Evolutionary conservation across 2,113 vertebrate genomes (phyloP), one percentile per base, ranked within the genome.

Genomic region (Tetraodon nigroviridis): DNA sequence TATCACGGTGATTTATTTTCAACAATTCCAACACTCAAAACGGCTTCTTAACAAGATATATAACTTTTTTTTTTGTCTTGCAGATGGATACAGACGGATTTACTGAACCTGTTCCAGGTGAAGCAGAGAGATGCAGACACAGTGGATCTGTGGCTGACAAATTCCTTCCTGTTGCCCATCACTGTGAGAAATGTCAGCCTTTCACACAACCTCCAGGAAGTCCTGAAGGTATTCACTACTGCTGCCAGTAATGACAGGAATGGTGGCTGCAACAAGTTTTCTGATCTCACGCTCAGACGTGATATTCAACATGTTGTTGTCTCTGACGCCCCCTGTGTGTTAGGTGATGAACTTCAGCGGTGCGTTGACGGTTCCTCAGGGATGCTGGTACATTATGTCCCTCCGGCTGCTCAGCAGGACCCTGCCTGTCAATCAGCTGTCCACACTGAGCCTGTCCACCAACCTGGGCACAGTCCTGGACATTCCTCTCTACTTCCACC

Each of bases 341-440:
- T 87, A 99, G 96, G 86, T 96, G 81, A 73, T 91, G 82, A 94
- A 95, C 87, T 94, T 97, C 56, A 92, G 84, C 17, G 79, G 86
- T 62, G 90, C 93, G 41, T 81, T 93, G 82, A 88, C 79, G 21
- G 86, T 95, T 80, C 86, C 91, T 69, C 90, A 90, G 70, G 94
- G 94, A 70, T 97, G 94, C 88, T 97, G 95, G 94, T 92, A 86
- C 60, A 67, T 96, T 61, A 90, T 97, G 81, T 92, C 93, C 76
- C 88, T 98, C 77, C 93, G 91, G 81, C 81, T 94, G 63, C 86
- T 83, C 74, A 84, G 87, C 84, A 90, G 80, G 83, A 83, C 88
- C n/a, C 75, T 89, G 81, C 89, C 89, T 44, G 45, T 88, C 64
- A 92, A 91, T 76, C 72, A 93, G 47, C 79, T 92, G 73, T 92